A percentile compares a stretch with the other conserved stretches of the same genome.
These are phyloP conservation scores for Acomys russatus DNA, from an alignment of 2,797 vertebrate genomes.

Conservation along the genomic window DNA sequence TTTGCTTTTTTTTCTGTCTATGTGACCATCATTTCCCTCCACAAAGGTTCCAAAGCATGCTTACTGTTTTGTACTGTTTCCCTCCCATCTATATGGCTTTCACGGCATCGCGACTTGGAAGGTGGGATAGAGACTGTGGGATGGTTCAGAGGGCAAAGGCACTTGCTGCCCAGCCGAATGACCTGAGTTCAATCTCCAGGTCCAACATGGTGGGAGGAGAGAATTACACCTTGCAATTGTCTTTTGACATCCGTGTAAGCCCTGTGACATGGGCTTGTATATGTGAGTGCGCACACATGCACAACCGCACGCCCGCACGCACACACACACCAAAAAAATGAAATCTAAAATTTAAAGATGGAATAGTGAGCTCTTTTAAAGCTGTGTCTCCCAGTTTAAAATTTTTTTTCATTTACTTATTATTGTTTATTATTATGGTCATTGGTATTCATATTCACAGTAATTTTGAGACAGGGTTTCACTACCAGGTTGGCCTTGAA, in stretches of 20 bases:
- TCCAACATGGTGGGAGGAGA: background rate
- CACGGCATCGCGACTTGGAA: background rate
- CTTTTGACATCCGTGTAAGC: background rate
- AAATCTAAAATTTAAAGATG: background rate
- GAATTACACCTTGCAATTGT: background rate
- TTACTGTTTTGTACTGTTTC: conserved; percentile 8
- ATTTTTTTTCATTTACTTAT: background rate
- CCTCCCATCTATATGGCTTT: background rate
- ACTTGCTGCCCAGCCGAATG: background rate
- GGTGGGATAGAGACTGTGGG: no score
- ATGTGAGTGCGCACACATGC: background rate
- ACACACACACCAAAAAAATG: background rate
- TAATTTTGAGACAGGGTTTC: background rate
- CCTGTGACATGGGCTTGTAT: background rate
- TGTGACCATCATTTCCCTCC: background rate
- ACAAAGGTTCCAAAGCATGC: background rate
- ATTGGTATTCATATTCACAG: background rate
- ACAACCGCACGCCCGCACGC: background rate
- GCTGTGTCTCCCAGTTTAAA: background rate
- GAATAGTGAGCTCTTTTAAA: background rate
- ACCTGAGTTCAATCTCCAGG: background rate
- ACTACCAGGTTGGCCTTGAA: background rate
- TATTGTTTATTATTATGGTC: background rate
- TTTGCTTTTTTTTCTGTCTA: background rate
- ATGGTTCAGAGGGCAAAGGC: background rate